phyloP scores from a whole-genome alignment of 2,113 vertebrate genomes.

The Perca flavescens region DNA sequence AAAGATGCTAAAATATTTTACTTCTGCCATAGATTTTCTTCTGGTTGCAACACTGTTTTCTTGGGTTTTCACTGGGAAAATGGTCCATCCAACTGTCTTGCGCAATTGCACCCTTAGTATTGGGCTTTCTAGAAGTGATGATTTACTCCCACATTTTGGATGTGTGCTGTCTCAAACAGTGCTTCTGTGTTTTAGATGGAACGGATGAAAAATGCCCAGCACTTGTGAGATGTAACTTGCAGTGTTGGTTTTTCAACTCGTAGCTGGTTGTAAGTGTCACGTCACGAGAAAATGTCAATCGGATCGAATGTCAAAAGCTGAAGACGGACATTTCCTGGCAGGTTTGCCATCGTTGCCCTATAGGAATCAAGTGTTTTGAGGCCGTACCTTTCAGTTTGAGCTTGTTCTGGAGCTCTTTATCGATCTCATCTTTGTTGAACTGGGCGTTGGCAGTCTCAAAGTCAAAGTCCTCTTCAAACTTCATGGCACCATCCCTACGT shows the following conservation, averaged over 20 bases:
- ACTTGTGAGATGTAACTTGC: background rate
- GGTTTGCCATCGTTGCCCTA: background rate
- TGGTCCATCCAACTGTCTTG: background rate
- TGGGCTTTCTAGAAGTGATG: background rate
- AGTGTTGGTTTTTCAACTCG: too few species aligned
- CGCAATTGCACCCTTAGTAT: background rate
- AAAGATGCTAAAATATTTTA: background rate
- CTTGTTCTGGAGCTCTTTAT: slow-evolving; percentile 97
- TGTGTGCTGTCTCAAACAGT: too few species aligned
- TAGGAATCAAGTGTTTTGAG: background rate
- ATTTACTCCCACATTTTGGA: background rate
- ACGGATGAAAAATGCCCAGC: too few species aligned
- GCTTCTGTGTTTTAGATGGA: background rate
- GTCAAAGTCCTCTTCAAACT: slow-evolving; percentile 99
- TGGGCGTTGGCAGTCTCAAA: slow-evolving; percentile 98
- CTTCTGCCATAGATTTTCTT: background rate
- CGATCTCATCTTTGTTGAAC: slow-evolving; percentile 98
- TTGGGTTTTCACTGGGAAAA: background rate
- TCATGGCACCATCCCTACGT: slow-evolving; percentile 94
- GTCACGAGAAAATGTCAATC: background rate
- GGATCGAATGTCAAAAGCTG: background rate
- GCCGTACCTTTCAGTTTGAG: slow-evolving; percentile 95
- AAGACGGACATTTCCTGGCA: background rate
- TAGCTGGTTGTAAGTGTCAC: background rate
- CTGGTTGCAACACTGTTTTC: background rate